Percentiles rank a stretch among this genome's conserved stretches.
Conservation (phyloP, 53 echinoderm and acorn worm genomes). For the Arbacia lixula region DNA sequence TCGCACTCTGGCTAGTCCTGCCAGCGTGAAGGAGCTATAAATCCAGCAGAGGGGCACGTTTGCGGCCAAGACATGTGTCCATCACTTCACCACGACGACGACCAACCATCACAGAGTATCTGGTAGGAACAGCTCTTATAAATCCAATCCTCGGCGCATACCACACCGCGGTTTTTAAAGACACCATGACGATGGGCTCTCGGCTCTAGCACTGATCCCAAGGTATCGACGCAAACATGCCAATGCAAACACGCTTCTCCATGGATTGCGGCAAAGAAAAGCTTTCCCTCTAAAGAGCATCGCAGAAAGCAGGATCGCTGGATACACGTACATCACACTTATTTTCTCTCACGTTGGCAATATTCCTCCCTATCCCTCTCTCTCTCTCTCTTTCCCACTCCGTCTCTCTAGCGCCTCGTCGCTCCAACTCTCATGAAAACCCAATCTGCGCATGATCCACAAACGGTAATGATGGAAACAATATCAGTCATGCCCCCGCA, state of each 20-base stretch:
- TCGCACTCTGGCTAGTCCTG: too few relatives aligned
- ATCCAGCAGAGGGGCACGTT: too few relatives aligned
- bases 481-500: conserved; percentile 7
- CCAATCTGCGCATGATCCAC: conserved; percentile 17
- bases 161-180: too few relatives aligned
- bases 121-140: too few relatives aligned
- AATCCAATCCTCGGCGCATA: too few relatives aligned
- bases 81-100: background rate
- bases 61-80: background rate
- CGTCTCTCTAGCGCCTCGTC: background rate
- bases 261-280: background rate
- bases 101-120: too few relatives aligned
- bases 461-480: conserved; percentile 32
- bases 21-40: too few relatives aligned
- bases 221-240: conserved; percentile 31
- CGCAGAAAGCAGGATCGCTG: background rate
- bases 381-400: background rate
- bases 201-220: conserved; percentile 2
- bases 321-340: background rate
- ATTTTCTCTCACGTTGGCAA: background rate
- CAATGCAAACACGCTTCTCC: conserved; percentile 29
- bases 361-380: conserved; percentile 1
- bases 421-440: background rate
- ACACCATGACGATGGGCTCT: too few relatives aligned
- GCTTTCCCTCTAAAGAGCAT: background rate